A percentile compares a stretch with the other conserved stretches of the same genome.
Evolutionary conservation across 2,888 invertebrate species (phyloP).

Genomic region (Chrysomela aeneicollis): DNA sequence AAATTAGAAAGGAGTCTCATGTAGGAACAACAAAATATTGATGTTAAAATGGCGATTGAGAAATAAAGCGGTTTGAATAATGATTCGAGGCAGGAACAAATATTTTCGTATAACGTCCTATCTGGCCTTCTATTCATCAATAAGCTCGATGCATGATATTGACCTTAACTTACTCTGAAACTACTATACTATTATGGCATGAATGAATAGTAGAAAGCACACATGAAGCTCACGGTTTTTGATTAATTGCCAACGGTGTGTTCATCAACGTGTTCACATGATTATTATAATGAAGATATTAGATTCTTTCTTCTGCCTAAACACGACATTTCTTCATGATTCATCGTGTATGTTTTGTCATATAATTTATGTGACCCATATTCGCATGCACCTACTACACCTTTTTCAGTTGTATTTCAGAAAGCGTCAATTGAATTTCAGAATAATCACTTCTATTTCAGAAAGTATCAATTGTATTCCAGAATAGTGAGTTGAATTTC

Average conservation of each 20-base stretch:
- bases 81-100: not conserved
- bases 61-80: not conserved
- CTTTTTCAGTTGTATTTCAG: too few relatives aligned
- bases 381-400: too few relatives aligned
- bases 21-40: not conserved
- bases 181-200: not conserved
- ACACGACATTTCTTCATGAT: not conserved
- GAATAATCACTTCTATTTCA: too few relatives aligned
- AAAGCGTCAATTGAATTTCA: too few relatives aligned
- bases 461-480: too few relatives aligned
- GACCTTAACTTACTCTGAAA: not conserved
- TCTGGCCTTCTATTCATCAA: not conserved
- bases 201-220: not conserved
- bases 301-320: slow-evolving; percentile 2
- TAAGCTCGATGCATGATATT: not conserved
- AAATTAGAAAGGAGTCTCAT: not conserved
- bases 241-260: slow-evolving; percentile 8
- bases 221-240: slow-evolving; percentile 13
- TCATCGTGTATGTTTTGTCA: not conserved
- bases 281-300: slow-evolving; percentile 17
- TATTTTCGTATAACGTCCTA: not conserved
- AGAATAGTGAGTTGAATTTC: too few relatives aligned
- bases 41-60: not conserved
- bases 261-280: slow-evolving; percentile 17
- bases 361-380: too few relatives aligned